These are phyloP conservation scores for Thripadectes ignobilis DNA, from an alignment of 2,797 vertebrate genomes.

Conservation along the genomic window DNA sequence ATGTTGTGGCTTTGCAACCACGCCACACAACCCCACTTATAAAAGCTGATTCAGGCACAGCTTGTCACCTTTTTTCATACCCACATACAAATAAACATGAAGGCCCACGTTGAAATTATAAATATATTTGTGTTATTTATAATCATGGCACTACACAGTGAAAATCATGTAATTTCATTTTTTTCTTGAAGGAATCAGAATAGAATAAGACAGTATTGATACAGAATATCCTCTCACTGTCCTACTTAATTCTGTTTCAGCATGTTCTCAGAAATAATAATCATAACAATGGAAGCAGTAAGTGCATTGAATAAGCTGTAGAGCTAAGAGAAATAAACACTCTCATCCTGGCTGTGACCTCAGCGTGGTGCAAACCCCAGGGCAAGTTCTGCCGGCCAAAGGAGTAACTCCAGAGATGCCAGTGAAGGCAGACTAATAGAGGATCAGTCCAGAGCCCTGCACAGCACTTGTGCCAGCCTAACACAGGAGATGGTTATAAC, in stretches of 20 bases:
- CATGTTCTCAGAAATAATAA: not conserved
- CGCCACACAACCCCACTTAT: not conserved
- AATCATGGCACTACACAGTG: conserved; percentile 63
- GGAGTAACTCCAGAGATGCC: too few relatives aligned
- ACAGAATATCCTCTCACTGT: not conserved
- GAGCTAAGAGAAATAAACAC: not conserved
- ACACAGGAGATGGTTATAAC: not conserved
- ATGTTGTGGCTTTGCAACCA: not conserved
- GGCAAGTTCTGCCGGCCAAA: not conserved
- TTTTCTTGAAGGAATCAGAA: not conserved
- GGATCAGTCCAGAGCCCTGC: not conserved
- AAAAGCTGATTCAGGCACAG: not conserved
- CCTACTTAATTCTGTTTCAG: not conserved
- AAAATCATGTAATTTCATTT: not conserved
- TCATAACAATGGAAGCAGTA: not conserved
- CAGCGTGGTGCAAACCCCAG: not conserved
- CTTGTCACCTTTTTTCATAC: not conserved
- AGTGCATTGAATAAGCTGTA: not conserved
- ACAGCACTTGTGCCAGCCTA: not conserved
- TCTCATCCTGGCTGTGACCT: not conserved
- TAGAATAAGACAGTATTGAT: not conserved
- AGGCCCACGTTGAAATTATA: conserved; percentile 24
- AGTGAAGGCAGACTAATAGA: too few relatives aligned
- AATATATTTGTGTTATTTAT: conserved; percentile 60
- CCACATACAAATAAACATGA: not conserved